A percentile compares a stretch with the other conserved stretches of the same genome.
Conservation (phyloP, 2,797 vertebrate species). For the Thripadectes ignobilis region DNA sequence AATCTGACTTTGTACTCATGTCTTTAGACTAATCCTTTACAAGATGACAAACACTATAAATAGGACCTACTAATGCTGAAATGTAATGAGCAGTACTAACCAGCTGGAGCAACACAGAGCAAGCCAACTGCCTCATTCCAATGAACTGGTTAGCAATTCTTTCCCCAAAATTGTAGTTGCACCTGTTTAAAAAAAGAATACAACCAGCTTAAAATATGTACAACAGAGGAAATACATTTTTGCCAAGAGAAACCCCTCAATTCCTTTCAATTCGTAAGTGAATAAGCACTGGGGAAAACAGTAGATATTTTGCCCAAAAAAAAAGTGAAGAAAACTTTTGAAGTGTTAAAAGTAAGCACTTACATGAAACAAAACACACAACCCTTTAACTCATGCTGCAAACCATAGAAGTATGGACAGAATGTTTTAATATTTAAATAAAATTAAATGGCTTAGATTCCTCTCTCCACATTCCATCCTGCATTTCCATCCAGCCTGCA, state of each 20-base stretch:
- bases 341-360: background rate
- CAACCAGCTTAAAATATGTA: background rate
- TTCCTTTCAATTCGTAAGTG: background rate
- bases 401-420: fast-evolving
- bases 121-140: background rate
- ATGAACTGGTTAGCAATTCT: background rate
- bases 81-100: background rate
- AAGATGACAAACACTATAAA: background rate
- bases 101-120: background rate
- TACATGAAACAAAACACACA: background rate
- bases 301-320: background rate
- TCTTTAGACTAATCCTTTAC: background rate
- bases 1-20: background rate
- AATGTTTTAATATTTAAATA: background rate
- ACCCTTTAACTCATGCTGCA: background rate
- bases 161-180: background rate
- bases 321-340: background rate
- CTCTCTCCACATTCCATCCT: background rate
- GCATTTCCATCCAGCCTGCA: background rate
- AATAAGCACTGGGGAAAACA: background rate
- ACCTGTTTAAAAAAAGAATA: background rate
- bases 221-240: background rate
- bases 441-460: background rate
- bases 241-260: background rate
- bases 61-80: background rate